Percentiles rank a stretch among this genome's conserved stretches.
Evolutionary conservation across 1,140 invertebrate species (phyloP).

Genomic region (Trigoniulus corallinus): DNA sequence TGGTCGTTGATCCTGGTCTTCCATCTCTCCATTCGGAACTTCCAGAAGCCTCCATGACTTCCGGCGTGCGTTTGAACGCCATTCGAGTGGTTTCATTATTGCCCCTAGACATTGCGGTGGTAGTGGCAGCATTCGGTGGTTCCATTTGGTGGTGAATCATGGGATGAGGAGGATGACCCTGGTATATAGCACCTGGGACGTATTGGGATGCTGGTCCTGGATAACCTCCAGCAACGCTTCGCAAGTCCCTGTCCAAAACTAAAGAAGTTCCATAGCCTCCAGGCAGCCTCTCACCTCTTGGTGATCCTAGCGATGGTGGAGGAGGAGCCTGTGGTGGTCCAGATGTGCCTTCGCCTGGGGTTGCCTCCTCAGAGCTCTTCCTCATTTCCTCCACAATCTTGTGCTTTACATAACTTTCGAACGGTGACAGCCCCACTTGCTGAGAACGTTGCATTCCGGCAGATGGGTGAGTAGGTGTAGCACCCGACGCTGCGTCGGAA

Average conservation of each 20-base stretch:
- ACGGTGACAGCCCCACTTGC: slow-evolving; percentile 26
- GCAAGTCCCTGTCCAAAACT: no score
- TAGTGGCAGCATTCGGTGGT: slow-evolving; percentile 6
- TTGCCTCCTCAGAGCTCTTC: slow-evolving; percentile 25
- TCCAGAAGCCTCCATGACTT: slow-evolving; percentile 7
- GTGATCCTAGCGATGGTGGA: no score
- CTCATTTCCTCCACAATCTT: slow-evolving; percentile 81
- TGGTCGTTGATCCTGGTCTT: background rate
- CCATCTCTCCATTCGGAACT: slow-evolving; percentile 9
- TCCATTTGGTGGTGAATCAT: background rate
- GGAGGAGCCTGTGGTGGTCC: no score
- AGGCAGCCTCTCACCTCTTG: no score
- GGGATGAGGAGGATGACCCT: no score
- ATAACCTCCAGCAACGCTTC: background rate
- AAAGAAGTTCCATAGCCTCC: no score
- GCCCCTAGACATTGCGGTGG: background rate
- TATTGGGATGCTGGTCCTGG: background rate
- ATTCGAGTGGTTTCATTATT: background rate
- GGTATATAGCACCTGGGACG: background rate
- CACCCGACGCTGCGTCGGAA: slow-evolving; percentile 13
- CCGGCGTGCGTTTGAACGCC: slow-evolving; percentile 8
- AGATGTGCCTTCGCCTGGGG: no score
- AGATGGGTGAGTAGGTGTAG: background rate
- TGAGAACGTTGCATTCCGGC: slow-evolving; percentile 2
- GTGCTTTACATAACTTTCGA: slow-evolving; percentile 69